Evolutionary conservation across 2,888 invertebrate genomes (phyloP), one percentile per base, ranked within the genome.

Genomic region (Acronicta aceris): DNA sequence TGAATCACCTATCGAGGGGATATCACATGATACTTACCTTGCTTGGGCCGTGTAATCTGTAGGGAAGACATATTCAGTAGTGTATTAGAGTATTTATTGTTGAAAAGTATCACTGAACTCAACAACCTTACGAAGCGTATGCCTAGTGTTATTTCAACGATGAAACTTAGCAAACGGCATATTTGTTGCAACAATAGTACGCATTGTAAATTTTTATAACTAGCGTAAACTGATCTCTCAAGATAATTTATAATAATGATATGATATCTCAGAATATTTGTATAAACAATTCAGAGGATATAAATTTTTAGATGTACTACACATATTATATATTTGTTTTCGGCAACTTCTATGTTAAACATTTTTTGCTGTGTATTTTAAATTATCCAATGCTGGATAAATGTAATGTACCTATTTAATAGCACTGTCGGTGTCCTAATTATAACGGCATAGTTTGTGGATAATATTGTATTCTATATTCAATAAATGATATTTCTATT

Each of bases 151-250:
- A 86, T 85, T 86, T 89, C 88, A 87, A 89, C 87, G 86, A 89
- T 88, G 81, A 85, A 88, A 87, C 85, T 86, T 88, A 87, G 88
- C 86, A 88, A 82, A 84, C 82, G 79, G 81, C 87, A 87, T 85
- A 86, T 89, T 90, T 85, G 81, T 88, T 89, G 89, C 91, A 89
- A 86, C 88, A 86, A 90, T 87, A 89, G 85, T 87, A 84, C 86
- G 86, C 89, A 91, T 89, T 93, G 93, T 93, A 94, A 89, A 91
- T 93, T 93, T 92, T 92, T 91, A 93, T 92, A 91, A 89, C 91
- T 94, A 94, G 92, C 89, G 86, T 93, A 90, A 92, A 93, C 93
- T 94, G 94, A 94, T 94, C 94, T 94, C 94, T 93, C 92, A 90
- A 88, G 90, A 91, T 93, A 91, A 91, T 93, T 93, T 94, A 88